Evolutionary conservation across 2,113 vertebrate species (phyloP), one percentile per base, ranked within the genome.

Genomic region (Lagopus muta): DNA sequence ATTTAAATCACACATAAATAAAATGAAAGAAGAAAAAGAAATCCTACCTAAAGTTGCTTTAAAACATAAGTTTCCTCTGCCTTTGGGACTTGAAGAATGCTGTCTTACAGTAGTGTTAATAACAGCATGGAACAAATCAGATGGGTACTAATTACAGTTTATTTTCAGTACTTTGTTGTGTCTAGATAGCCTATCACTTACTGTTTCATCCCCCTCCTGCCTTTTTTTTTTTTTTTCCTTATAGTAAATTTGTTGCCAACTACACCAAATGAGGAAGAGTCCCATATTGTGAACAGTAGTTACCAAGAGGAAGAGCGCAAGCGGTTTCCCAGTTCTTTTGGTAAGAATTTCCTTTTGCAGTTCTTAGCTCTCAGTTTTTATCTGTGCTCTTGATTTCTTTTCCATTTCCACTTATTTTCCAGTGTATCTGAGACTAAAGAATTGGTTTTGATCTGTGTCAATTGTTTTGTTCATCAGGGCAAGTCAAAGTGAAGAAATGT

Each of bases 291-390:
- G 22, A 96, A 95, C 32, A 79, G 78, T 7, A 95, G 66, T 8
- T 90, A 81, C 22, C 10, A 58, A 55, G 80, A 54, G 48, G 32
- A 75, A 9, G 50, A 87, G 22, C 54, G 15, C 32, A 93, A 92
- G 25, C 82, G 80, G 10, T 38, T 71, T 65, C 36, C 88, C 25
- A 36, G 67, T 9, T 67, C 74, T 93, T 92, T 87, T 9, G 95
- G 97, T 97, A 95, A 97, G 95, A 66, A 62, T 82, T 38, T 52
- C 5, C 34, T 87, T 93, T 54, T 55, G 19, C 20, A 13, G 47
- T 77, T 76, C 25, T 70, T 48, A 47, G 8, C 24, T 87, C 13
- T 89, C 2, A 1, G 11, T 36, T 24, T 24, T 42, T 13, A 17
- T 36, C 54, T 7, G 21, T 1, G 0, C 7, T 62, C 52, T 36